phyloP scores from a whole-genome alignment of 2,797 vertebrate species.

The Zenarchopterus dispar region DNA sequence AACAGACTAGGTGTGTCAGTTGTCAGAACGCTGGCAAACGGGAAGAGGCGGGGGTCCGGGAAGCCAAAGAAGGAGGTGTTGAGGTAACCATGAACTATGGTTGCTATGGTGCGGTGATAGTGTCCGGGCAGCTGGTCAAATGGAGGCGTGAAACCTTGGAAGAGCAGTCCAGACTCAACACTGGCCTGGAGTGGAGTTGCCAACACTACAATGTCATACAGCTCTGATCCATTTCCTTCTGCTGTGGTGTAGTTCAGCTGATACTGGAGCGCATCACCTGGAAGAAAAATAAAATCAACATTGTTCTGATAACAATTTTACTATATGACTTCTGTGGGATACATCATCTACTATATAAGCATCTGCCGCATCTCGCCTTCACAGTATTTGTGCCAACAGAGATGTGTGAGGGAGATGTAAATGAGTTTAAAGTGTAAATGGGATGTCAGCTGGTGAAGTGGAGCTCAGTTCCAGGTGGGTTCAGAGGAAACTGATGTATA shows the following conservation, averaged over 20 bases:
- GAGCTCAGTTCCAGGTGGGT: no score
- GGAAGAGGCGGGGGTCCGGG: slow-evolving; percentile 94
- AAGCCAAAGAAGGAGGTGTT: slow-evolving; percentile 97
- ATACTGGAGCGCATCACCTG: slow-evolving; percentile 89
- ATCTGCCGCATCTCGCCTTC: no score
- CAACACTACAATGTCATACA: slow-evolving; percentile 93
- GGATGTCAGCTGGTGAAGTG: no score
- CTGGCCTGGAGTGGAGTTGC: slow-evolving; percentile 87
- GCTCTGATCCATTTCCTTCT: slow-evolving; percentile 76
- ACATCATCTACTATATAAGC: no score
- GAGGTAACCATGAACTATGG: slow-evolving; percentile 95
- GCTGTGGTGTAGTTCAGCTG: slow-evolving; percentile 84
- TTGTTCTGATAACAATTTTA: no score
- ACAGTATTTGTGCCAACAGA: no score
- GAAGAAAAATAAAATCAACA: background rate
- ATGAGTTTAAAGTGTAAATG: no score
- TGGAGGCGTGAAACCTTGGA: slow-evolving; percentile 85
- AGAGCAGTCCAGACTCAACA: slow-evolving; percentile 84
- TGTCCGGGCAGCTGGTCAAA: slow-evolving; percentile 78
- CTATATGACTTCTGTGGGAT: no score
- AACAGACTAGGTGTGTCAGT: slow-evolving; percentile 87
- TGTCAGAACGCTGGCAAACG: slow-evolving; percentile 91
- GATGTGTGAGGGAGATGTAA: no score
- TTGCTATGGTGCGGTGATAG: slow-evolving; percentile 90
- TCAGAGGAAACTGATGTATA: no score